Base-by-base conservation (phyloP, 2,888 invertebrate species). In the Drosophila anceps region DNA sequence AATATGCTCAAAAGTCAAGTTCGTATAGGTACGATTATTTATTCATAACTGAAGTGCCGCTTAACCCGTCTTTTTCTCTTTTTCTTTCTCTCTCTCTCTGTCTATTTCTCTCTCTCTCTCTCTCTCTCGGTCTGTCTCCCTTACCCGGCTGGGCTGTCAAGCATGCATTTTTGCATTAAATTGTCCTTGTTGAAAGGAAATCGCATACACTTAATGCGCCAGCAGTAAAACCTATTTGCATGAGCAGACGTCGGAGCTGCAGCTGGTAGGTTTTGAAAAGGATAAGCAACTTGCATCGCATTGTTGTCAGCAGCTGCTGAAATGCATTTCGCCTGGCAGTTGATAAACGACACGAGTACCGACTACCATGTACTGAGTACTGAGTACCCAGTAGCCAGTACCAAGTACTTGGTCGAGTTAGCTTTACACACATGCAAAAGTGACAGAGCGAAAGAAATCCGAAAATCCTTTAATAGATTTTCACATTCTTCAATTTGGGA, bases 131-230 rank as follows among this genome's bases (percentile, higher is more conserved):
- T 31, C 13, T 55, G 35, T 31, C 44, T 13, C 44, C 44, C 48
- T 27, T 43, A 58, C 66, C 41, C 63, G 48, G 69, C 83, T 76
- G 76, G 64, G 76, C 82, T 84, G 86, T 81, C 86, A 76, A 69
- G 86, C 78, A 81, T 84, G 84, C 67, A 79, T 84, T 81, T 86
- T 82, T 84, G 82, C 81, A 79, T 84, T 86, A 84, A 84, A 86
- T 86, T 84, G 86, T 85, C 81, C 82, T 82, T 77, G 79, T 84
- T 86, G 86, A 84, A 77, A 75, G 81, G 75, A 86, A 86, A 81
- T 86, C 86, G 87, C 84, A 84, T 70, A 81, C 82, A 82, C 86
- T 85, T 85, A 82, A 83, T 85, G 85, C 74, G 66, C 53, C 60
- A 72, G 64, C 68, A 71, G 64, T 69, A 73, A 81, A 81, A 68